Base-by-base conservation (phyloP, 2,797 vertebrate species). In the Moxostoma hubbsi region DNA sequence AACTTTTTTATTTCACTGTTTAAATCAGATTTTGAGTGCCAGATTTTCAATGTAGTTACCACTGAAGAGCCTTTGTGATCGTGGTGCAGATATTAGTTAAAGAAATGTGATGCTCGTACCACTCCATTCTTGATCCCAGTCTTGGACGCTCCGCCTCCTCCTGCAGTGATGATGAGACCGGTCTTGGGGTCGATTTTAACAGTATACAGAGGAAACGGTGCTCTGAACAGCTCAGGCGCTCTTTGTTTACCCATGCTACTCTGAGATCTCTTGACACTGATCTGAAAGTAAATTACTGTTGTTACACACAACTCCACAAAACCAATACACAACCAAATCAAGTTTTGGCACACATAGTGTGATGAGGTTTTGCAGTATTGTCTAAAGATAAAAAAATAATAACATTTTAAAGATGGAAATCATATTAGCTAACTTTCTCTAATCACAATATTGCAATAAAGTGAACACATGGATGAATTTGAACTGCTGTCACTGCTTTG, bases 101-200 rank as follows among this genome's bases (percentile, higher is more conserved):
- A 50, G 58, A n/a, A 78, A 36, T 0, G 5, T 64, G 36, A 4
- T 46, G 36, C 10, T 15, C 6, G 12, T 86, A 97, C 97, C 95
- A 98, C 87, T 74, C 94, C 97, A 88, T 98, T 98, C 83, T 96
- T 96, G 68, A 98, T 96, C 81, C 97, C 97, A 0, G 97, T 98
- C 85, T 96, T 97, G 77, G 97, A 96, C 6, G 96, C 94, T 1
- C 96, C 97, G 0, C 97, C 97, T 59, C 97, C 97, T 73, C 96
- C 97, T 9, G 96, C 96, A 2, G 95, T 93, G 69, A 98, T 92
- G 66, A 96, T 93, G 65, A 97, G 86, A 1, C 95, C 93, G 0
- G 93, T 89, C 65, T 90, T 87, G 4, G 92, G 90, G 82, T 97
- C 95, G 3, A 98, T 88, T 85, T 92, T 95, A 16, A 98, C 87